Conservation (phyloP, 2,888 invertebrate genomes). For the Heteromyza rotundicornis region DNA sequence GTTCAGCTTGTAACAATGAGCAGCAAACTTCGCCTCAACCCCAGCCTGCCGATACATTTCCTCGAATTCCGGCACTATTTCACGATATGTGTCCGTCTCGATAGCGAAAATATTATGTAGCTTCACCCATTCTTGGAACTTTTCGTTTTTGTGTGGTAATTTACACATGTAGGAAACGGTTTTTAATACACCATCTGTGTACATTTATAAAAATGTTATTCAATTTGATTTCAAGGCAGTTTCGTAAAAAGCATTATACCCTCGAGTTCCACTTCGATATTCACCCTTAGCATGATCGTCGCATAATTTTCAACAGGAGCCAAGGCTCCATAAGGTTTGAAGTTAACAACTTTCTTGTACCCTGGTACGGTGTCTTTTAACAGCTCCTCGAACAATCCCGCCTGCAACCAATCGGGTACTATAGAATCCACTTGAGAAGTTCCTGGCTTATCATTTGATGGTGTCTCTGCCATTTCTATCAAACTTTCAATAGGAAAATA, state of each 20-base stretch:
- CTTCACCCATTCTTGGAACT: constrained; percentile 30
- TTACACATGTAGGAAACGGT: constrained; percentile 37
- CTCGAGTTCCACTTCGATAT: constrained; percentile 43
- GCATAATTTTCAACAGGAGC: constrained; percentile 53
- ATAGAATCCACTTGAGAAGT: background rate
- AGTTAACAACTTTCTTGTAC: constrained; percentile 33
- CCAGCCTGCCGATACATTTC: constrained; percentile 32
- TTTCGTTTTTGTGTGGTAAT: constrained; percentile 15
- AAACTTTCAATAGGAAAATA: too few relatives aligned
- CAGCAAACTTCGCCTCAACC: constrained; percentile 25
- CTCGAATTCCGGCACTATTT: constrained; percentile 33
- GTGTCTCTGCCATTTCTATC: too few relatives aligned
- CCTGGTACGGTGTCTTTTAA: constrained; percentile 31
- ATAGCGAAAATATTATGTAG: constrained; percentile 43
- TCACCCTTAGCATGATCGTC: constrained; percentile 47
- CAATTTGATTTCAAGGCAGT: too few relatives aligned
- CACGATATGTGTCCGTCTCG: constrained; percentile 40
- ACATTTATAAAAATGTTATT: too few relatives aligned
- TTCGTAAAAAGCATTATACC: constrained; percentile 39
- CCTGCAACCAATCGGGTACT: constrained; percentile 40
- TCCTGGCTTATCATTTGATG: too few relatives aligned
- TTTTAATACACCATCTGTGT: constrained; percentile 24
- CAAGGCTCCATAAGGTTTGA: constrained; percentile 37
- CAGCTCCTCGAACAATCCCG: constrained; percentile 36
- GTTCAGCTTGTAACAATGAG: constrained; percentile 24